Conservation (phyloP, 2,797 vertebrate species). For the Chaenodraco wilsoni region DNA sequence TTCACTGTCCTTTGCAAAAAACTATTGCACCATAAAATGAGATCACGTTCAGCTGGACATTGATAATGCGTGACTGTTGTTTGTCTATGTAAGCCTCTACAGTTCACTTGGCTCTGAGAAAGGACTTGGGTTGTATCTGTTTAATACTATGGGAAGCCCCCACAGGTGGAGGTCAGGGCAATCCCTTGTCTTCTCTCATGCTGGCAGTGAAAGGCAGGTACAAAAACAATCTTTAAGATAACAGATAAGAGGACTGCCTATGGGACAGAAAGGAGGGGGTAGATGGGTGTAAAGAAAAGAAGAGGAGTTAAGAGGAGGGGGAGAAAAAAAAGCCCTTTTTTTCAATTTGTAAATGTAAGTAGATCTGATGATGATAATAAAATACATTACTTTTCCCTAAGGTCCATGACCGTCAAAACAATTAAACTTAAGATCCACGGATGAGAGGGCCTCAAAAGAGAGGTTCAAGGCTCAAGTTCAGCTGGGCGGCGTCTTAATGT, state of each 20-base stretch:
- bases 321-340: conserved; percentile 26
- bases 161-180: conserved; percentile 48
- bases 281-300: neutral
- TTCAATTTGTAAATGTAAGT: conserved; percentile 77
- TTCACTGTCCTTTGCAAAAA: conserved; percentile 42
- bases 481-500: conserved; percentile 84
- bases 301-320: conserved; percentile 18
- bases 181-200: conserved; percentile 40
- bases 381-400: conserved; percentile 84
- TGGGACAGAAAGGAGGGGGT: conserved; percentile 33
- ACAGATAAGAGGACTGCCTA: conserved; percentile 57
- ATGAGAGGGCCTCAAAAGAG: conserved; percentile 77
- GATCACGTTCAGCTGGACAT: conserved; percentile 50
- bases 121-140: conserved; percentile 38
- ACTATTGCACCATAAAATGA: conserved; percentile 49
- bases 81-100: conserved; percentile 8
- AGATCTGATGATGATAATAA: conserved; percentile 84
- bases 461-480: conserved; percentile 73
- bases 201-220: conserved; percentile 69
- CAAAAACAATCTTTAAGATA: conserved; percentile 71
- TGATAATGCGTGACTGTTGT: conserved; percentile 34
- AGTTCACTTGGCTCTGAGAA: conserved; percentile 39
- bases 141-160: conserved; percentile 39
- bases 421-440: conserved; percentile 85
- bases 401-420: conserved; percentile 85